Base-by-base conservation (phyloP, 2,113 vertebrate species). In the Chaenogobius annularis region DNA sequence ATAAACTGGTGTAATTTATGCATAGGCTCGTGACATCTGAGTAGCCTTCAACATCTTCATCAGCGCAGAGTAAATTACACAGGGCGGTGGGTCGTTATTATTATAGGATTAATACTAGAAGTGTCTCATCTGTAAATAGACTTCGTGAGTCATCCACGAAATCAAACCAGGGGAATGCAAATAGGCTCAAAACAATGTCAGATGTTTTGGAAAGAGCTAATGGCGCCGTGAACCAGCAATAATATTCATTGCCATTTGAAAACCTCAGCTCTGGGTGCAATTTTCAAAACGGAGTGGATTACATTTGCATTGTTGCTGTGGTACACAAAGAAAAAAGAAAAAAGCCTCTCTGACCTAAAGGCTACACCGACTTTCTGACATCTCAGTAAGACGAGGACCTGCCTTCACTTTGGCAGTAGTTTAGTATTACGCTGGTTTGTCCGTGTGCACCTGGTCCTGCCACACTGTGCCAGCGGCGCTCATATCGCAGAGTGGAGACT, bases 1-100 rank as follows among this genome's bases (percentile, higher is more conserved):
- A 75, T 73, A 83, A 84, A 80, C 76, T 72, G 61, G 54, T 66
- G 73, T 84, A 82, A 83, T n/a, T 72, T 80, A 78, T 69, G 67
- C 71, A 71, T 23, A 70, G 56, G 68, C 35, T 58, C 44, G n/a
- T 20, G 79, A 55, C 62, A 52, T 66, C 37, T 1, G 31, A 37
- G 22, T 23, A 48, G 47, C 70, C 23, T 69, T 47, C 14, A 75
- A 20, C 35, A 70, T 64, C 62, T 58, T 71, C 56, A 55, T 72
- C 7, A 23, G 22, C 17, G 62, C 40, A 56, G 22, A 68, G 11
- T 46, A 40, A 7, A 9, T 26, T 54, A 71, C 74, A 78, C 55
- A 66, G 43, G 48, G 50, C 22, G 4, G 26, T 75, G 52, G 37
- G n/a, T 20, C 15, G 35, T 62, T 67, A 55, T 54, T 67, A 55